Conservation (phyloP, 2,113 vertebrate genomes). For the Canis aureus region DNA sequence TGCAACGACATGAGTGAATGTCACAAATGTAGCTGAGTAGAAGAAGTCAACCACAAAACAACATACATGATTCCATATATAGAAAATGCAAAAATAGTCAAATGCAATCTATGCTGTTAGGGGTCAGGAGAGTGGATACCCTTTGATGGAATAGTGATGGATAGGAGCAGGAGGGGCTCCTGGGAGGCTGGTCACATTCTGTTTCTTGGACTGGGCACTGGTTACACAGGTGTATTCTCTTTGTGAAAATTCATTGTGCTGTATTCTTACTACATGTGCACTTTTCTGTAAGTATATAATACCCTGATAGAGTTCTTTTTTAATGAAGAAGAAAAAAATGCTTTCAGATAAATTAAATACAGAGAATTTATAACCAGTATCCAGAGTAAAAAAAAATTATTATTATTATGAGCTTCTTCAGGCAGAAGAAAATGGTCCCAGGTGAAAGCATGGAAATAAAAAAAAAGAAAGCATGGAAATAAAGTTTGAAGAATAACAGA, state of each 20-base stretch:
- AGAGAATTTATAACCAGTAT: not conserved
- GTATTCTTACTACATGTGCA: not conserved
- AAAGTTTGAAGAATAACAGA: not conserved
- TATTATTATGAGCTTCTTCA: not conserved
- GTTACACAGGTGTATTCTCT: not conserved
- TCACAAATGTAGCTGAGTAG: not conserved
- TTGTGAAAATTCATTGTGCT: not conserved
- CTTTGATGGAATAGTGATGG: not conserved
- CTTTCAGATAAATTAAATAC: conserved; percentile 8
- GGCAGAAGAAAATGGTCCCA: conserved; percentile 33
- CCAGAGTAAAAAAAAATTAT: not conserved
- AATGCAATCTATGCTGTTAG: not conserved
- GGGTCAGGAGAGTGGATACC: not conserved
- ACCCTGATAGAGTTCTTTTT: not conserved
- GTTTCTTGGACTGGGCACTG: not conserved
- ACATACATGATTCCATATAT: not conserved
- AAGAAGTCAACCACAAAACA: not conserved
- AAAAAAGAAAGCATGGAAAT: not conserved
- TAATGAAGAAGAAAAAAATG: not conserved
- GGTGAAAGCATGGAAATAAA: not conserved
- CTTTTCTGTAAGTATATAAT: not conserved
- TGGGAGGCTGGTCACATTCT: not conserved
- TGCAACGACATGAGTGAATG: not conserved
- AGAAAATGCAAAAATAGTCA: not conserved
- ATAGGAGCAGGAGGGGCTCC: not conserved